phyloP scores from a whole-genome alignment of 1,140 invertebrate genomes.

The Orius insidiosus region DNA sequence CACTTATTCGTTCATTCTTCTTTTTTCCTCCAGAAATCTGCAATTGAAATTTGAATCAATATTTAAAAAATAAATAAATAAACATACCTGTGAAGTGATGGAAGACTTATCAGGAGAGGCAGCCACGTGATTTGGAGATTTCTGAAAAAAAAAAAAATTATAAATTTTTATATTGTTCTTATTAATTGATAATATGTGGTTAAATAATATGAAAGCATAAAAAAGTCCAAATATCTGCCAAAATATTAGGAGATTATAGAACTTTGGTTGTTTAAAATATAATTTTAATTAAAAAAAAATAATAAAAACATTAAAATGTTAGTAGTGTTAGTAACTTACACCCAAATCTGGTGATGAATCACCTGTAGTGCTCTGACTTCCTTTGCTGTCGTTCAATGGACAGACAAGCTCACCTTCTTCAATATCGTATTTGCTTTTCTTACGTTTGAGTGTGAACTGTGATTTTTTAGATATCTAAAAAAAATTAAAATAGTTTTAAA shows the following conservation, averaged over 20 bases:
- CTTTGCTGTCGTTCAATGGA: constrained; percentile 37
- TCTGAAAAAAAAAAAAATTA: constrained; percentile 6
- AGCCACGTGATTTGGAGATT: constrained; percentile 16
- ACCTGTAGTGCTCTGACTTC: constrained; percentile 11
- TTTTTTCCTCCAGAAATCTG: constrained; percentile 7
- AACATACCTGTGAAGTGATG: constrained; percentile 9
- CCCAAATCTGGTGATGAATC: constrained; percentile 14
- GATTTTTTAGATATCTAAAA: constrained; percentile 68
- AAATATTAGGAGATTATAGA: background rate
- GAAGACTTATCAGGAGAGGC: constrained; percentile 14
- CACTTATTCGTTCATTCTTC: constrained; percentile 5
- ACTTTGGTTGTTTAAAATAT: constrained; percentile 3
- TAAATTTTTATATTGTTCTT: background rate
- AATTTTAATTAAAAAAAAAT: constrained; percentile 2
- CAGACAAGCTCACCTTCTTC: constrained; percentile 75
- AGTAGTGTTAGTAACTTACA: constrained; percentile 16
- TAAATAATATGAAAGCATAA: background rate
- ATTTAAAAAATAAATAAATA: too few relatives aligned
- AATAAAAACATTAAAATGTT: constrained; percentile 5
- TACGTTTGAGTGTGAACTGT: constrained; percentile 75
- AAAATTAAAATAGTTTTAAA: constrained; percentile 17
- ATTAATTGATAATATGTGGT: background rate
- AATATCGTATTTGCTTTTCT: constrained; percentile 63
- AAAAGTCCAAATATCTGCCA: background rate
- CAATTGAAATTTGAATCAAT: too few relatives aligned